Conservation (phyloP, 2,113 vertebrate species). For the Dolichallabes microphthalmus region DNA sequence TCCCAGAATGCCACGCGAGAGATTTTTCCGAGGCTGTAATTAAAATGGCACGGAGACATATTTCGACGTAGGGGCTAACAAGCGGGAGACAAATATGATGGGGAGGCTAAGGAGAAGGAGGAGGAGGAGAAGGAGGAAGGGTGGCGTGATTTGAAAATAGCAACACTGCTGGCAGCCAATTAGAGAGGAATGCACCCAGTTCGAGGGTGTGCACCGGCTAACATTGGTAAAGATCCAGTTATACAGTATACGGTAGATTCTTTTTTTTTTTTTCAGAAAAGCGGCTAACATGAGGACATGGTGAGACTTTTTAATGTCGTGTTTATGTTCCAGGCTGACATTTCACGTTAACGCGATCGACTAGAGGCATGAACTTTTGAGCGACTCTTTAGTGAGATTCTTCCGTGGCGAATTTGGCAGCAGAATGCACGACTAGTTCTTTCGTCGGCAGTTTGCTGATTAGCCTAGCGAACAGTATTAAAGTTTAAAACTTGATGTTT, state of each 20-base stretch:
- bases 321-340: background rate
- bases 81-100: slow-evolving; percentile 57
- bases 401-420: background rate
- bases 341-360: background rate
- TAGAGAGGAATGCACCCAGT: slow-evolving; percentile 53
- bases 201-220: slow-evolving; percentile 43
- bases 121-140: slow-evolving; percentile 45
- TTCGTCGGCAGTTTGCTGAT: background rate
- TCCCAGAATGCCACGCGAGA: slow-evolving; percentile 78
- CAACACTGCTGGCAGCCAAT: slow-evolving; percentile 64
- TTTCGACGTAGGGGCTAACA: slow-evolving; percentile 74
- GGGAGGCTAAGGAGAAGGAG: slow-evolving; percentile 53
- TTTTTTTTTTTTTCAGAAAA: background rate
- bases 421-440: background rate
- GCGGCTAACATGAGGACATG: background rate
- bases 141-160: slow-evolving; percentile 45
- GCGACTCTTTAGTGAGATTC: background rate
- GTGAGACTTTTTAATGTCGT: background rate
- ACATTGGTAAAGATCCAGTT: background rate
- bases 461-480: background rate
- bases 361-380: background rate
- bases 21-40: slow-evolving; percentile 79
- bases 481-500: background rate
- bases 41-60: slow-evolving; percentile 83
- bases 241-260: background rate